Evolutionary conservation across 1,140 invertebrate species (phyloP), one percentile per base, ranked within the genome.

Genomic region (Drosophila asahinai): DNA sequence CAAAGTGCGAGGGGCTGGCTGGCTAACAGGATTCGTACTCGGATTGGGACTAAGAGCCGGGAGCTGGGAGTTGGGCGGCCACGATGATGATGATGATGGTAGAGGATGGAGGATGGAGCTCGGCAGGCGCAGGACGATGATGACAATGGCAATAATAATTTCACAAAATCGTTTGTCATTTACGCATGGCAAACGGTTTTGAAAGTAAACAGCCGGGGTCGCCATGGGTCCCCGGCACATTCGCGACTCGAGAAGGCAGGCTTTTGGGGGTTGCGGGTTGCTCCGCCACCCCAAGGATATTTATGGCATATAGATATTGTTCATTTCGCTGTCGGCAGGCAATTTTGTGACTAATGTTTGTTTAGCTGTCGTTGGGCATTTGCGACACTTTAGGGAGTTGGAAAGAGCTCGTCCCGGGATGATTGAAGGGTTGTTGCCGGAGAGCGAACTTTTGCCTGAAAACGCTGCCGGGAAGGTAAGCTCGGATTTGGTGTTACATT

Each of bases 131-230:
- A 66, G 33, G 68, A 36, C 25, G 77, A 81, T 83, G 70, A 86
- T 89, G 78, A 90, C 86, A 89, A 89, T 81, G 86, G 86, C 86
- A 89, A 89, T 89, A 89, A 89, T 89, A 89, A 89, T 89, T 89
- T 89, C 74, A 83, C 86, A 89, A 89, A 89, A 89, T 89, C 86
- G 86, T 89, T 89, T 89, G 86, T 89, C 86, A 89, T 89, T 89
- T 89, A 89, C 86, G 86, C 86, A 89, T 89, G 86, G 86, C 86
- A 89, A 89, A 89, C 86, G 86, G 86, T 89, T 89, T 90, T 89
- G 86, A 89, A 89, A 89, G 86, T 89, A 89, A 89, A 89, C 86
- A 89, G 86, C 60, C 81, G 81, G 73, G 77, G 77, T 86, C 83
- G 86, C 76, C 84, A 89, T 83, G 72, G 64, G 68, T 71, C 81